These are phyloP conservation scores for Stenurella melanura DNA, from an alignment of 2,888 invertebrate species.

Conservation along the genomic window DNA sequence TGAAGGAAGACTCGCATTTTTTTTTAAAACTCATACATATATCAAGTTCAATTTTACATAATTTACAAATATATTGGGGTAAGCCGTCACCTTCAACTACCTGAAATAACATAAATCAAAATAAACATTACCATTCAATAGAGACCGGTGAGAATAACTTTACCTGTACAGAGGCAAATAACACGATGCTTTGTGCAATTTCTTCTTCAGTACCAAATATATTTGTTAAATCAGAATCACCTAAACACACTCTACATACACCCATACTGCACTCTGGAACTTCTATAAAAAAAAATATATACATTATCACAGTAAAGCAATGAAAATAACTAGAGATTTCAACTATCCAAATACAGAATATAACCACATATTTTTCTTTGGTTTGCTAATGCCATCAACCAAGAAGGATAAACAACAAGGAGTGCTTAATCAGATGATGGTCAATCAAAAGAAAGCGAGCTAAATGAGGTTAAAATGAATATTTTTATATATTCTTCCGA, in stretches of 20 bases:
- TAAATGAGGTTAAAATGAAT: too few species aligned
- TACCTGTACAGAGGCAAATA: conserved; percentile 55
- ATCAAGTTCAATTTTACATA: conserved; percentile 54
- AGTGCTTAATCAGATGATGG: too few species aligned
- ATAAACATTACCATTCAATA: conserved; percentile 1
- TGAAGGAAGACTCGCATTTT: conserved; percentile 56
- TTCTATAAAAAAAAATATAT: too few species aligned
- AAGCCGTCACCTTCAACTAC: conserved; percentile 54
- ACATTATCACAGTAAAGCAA: too few species aligned
- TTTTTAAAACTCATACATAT: conserved; percentile 56
- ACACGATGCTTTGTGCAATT: conserved; percentile 48
- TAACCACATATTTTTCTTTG: too few species aligned
- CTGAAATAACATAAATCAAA: conserved; percentile 45
- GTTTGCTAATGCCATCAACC: too few species aligned
- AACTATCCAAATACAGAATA: too few species aligned
- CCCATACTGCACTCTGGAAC: conserved; percentile 12
- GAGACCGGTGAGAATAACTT: background rate
- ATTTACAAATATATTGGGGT: conserved; percentile 57
- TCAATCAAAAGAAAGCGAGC: too few species aligned
- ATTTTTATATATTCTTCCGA: too few species aligned
- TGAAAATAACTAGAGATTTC: too few species aligned
- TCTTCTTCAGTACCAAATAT: conserved; percentile 50
- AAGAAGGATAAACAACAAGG: too few species aligned
- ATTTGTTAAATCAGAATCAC: conserved; percentile 44
- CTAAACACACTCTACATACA: conserved; percentile 58